Conservation (phyloP, 1,140 invertebrate genomes). For the Leptinotarsa texana region DNA sequence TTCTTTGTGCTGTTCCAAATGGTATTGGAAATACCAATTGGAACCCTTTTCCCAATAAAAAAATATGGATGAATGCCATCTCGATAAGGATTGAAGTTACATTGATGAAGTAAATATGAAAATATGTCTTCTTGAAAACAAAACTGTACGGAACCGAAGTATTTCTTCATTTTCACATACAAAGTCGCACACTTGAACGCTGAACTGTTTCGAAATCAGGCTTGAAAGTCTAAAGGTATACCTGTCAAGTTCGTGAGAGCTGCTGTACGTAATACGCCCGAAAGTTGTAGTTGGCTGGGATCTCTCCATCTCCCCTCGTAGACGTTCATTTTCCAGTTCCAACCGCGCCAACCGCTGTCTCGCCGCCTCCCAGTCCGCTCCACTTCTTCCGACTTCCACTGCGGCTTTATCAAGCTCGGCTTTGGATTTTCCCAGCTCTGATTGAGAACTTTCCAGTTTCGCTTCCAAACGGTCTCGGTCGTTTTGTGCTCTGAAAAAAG, state of each 20-base stretch:
- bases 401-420: conserved; percentile 90
- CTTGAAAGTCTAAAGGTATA: conserved; percentile 55
- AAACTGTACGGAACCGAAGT: no score
- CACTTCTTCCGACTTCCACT: conserved; percentile 83
- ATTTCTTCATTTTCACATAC: no score
- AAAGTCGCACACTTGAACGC: no score
- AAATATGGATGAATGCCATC: no score
- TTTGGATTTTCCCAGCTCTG: conserved; percentile 90
- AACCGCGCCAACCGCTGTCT: conserved; percentile 82
- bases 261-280: conserved; percentile 67
- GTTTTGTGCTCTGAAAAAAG: conserved; percentile 67
- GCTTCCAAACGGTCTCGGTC: conserved; percentile 90
- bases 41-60: no score
- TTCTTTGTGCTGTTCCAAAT: no score
- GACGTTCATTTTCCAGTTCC: conserved; percentile 87
- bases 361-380: conserved; percentile 86
- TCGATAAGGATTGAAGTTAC: no score
- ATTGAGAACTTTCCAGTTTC: conserved; percentile 89
- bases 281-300: conserved; percentile 72
- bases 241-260: conserved; percentile 57
- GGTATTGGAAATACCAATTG: no score
- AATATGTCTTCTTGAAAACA: no score
- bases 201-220: no score
- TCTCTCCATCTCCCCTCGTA: conserved; percentile 82
- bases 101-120: no score